These are phyloP conservation scores for Eidolon dupreanum DNA, from an alignment of 2,797 vertebrate genomes.

Conservation along the genomic window DNA sequence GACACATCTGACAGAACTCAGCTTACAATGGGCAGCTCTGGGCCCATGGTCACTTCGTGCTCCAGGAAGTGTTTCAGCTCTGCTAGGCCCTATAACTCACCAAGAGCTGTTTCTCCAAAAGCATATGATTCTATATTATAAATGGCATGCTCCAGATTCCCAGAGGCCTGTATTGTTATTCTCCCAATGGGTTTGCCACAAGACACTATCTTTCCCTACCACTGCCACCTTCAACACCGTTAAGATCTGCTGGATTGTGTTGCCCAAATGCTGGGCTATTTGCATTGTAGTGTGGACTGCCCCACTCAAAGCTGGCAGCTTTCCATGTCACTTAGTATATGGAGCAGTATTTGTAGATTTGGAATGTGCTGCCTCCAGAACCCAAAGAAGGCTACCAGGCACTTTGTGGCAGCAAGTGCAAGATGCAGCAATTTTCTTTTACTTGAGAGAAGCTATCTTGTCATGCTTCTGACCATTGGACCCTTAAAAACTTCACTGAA, in stretches of 20 bases:
- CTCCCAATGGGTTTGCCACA: background rate
- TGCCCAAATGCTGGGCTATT: background rate
- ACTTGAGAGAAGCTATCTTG: conserved; percentile 7
- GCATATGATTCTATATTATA: background rate
- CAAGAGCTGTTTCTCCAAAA: conserved; percentile 19
- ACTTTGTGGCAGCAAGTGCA: background rate
- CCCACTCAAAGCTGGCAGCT: background rate
- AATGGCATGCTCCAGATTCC: conserved; percentile 4
- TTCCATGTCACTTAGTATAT: background rate
- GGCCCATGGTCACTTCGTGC: background rate
- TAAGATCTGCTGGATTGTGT: background rate
- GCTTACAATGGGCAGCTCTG: background rate
- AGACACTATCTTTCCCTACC: background rate
- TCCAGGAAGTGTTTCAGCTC: background rate
- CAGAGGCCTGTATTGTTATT: background rate
- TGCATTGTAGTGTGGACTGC: background rate
- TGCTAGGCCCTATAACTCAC: background rate
- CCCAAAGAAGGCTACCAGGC: background rate
- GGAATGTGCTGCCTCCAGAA: background rate
- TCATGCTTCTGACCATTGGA: background rate
- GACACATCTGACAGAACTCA: background rate
- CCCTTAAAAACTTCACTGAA: background rate
- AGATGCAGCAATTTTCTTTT: background rate
- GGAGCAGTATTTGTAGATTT: background rate
- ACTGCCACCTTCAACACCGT: background rate